Evolutionary conservation across 2,888 invertebrate species (phyloP), one percentile per base, ranked within the genome.

Genomic region (Shargacucullia verbasci): DNA sequence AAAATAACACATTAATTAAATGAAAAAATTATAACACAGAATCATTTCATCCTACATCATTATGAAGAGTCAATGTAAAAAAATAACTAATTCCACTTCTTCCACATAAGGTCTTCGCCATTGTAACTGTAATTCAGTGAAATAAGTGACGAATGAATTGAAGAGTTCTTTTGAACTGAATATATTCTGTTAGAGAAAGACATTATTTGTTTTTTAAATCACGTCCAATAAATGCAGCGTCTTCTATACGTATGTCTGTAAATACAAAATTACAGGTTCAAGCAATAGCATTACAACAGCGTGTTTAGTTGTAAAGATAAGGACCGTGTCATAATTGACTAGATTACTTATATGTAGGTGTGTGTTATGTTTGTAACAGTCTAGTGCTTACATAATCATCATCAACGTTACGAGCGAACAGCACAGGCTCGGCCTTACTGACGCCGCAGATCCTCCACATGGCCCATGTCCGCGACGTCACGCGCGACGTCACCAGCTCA

Each of bases 371-470:
- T 72, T 49, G 61, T 48, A 70, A 68, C 48, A 43, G 66, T 46
- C 43, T 39, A 38, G 53, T 53, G 75, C 93, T 92, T 91, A 94
- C 94, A 88, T 89, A 92, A 86, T 94, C 91, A 79, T 92, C 90
- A 78, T 85, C 78, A 55, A 78, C 65, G 78, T 78, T 79, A 82
- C 83, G 81, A 70, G 84, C 84, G 79, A 91, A 89, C 81, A 92
- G 85, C 81, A 85, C 87, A 60, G 92, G 89, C 82, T 91, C 86
- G 76, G 85, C 90, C 85, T 92, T 93, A 90, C 90, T 91, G 87
- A 91, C 90, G 86, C 92, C 92, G 84, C 94, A 93, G 79, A 92
- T 92, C 83, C 84, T 93, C 93, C 93, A 93, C 94, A 94, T 93
- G 90, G 91, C 88, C 92, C 93, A 92, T 92, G 86, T 85, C 89